A percentile compares a stretch with the other conserved stretches of the same genome.
Conservation (phyloP, 1,140 invertebrate genomes). For the Phymastichus coffea region DNA sequence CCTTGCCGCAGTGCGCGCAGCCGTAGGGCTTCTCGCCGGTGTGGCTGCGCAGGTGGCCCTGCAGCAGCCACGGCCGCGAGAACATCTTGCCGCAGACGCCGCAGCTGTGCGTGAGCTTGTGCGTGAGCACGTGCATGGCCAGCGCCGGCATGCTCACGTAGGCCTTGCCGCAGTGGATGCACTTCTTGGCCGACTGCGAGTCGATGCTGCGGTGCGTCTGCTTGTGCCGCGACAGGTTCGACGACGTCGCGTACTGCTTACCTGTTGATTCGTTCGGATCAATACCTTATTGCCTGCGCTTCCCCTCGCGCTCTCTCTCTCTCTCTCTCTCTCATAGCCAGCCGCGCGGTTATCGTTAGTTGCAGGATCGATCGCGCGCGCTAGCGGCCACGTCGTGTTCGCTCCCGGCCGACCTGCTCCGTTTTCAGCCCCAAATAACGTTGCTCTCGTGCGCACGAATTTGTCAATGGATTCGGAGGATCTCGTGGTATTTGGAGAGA, state of each 20-base stretch:
- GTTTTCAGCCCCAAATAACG: too few relatives aligned
- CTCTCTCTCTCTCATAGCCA: not conserved
- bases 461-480: too few relatives aligned
- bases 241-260: constrained; percentile 94
- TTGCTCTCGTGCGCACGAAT: too few relatives aligned
- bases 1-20: constrained; percentile 96
- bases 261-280: constrained; percentile 27
- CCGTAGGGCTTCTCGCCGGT: constrained; percentile 98
- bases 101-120: constrained; percentile 87
- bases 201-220: constrained; percentile 94
- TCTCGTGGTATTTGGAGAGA: too few relatives aligned
- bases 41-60: constrained; percentile 92
- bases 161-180: constrained; percentile 90
- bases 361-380: too few relatives aligned
- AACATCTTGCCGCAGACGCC: constrained; percentile 91
- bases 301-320: not conserved
- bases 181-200: constrained; percentile 89
- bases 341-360: not conserved
- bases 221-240: constrained; percentile 94
- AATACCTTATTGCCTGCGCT: not conserved
- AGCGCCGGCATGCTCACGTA: constrained; percentile 97
- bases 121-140: constrained; percentile 96
- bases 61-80: constrained; percentile 88
- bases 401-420: too few relatives aligned
- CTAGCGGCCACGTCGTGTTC: too few relatives aligned